Evolutionary conservation across 2,888 invertebrate genomes (phyloP).

Genomic region (Notodonta ziczac): DNA sequence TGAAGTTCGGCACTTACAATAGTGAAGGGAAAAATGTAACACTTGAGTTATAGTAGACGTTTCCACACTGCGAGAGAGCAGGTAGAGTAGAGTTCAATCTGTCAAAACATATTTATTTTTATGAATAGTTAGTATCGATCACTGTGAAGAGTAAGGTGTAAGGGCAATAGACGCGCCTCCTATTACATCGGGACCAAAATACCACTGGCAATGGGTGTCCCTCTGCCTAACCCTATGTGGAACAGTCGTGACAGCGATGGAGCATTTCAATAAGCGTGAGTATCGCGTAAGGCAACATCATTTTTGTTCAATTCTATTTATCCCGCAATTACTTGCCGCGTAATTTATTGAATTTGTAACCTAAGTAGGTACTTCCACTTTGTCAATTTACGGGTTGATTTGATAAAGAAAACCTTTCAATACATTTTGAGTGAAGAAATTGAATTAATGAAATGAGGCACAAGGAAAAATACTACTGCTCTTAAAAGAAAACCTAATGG

Average conservation of each 20-base stretch:
- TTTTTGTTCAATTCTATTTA: too few species aligned
- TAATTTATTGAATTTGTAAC: background rate
- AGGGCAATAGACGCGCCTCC: too few species aligned
- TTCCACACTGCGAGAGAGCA: background rate
- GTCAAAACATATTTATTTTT: too few species aligned
- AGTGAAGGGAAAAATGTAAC: background rate
- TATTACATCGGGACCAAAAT: too few species aligned
- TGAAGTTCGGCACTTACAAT: background rate
- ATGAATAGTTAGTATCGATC: too few species aligned
- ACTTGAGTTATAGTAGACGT: background rate
- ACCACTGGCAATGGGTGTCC: too few species aligned
- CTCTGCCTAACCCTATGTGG: too few species aligned
- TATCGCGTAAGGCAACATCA: too few species aligned
- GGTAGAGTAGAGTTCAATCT: too few species aligned
- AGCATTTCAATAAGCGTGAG: too few species aligned
- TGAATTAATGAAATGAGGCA: constrained; percentile 14
- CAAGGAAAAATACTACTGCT: background rate
- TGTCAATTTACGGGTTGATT: constrained; percentile 9
- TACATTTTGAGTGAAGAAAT: constrained; percentile 5
- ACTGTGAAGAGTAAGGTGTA: too few species aligned
- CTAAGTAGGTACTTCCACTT: background rate
- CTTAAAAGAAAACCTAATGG: background rate
- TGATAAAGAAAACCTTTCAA: constrained; percentile 13
- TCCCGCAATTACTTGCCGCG: background rate
- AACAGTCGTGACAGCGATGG: background rate